Conservation (phyloP, 2,113 vertebrate genomes). For the Calidris pugnax region DNA sequence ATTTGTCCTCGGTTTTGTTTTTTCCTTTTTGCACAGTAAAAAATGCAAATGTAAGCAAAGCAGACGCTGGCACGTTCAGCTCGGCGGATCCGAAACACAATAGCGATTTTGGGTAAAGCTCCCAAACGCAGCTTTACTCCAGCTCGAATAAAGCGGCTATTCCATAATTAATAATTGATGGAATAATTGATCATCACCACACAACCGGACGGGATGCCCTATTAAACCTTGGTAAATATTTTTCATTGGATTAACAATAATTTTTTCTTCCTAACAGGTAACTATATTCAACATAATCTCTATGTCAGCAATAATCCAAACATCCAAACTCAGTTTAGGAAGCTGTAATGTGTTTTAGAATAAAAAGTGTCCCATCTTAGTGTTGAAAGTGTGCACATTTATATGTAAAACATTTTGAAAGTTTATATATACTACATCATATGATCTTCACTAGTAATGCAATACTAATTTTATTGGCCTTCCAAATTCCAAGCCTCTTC, state of each 20-base stretch:
- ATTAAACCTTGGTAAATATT: not conserved
- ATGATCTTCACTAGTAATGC: not conserved
- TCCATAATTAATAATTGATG: constrained; percentile 63
- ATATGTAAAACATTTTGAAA: not conserved
- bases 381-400: not conserved
- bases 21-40: constrained; percentile 60
- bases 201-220: not conserved
- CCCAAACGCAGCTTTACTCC: constrained; percentile 49
- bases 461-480: not conserved
- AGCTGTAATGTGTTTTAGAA: not conserved
- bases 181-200: constrained; percentile 30
- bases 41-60: constrained; percentile 82
- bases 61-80: constrained; percentile 71
- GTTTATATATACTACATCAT: not conserved
- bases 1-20: not conserved
- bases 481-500: not conserved
- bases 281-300: not conserved
- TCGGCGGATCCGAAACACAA: constrained; percentile 46
- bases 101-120: constrained; percentile 61
- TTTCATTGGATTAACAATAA: not conserved
- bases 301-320: not conserved
- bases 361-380: not conserved
- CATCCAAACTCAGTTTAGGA: not conserved
- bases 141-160: constrained; percentile 57
- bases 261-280: not conserved